These are phyloP conservation scores for Nesidiocoris tenuis DNA, from an alignment of 2,888 invertebrate species.

Conservation along the genomic window DNA sequence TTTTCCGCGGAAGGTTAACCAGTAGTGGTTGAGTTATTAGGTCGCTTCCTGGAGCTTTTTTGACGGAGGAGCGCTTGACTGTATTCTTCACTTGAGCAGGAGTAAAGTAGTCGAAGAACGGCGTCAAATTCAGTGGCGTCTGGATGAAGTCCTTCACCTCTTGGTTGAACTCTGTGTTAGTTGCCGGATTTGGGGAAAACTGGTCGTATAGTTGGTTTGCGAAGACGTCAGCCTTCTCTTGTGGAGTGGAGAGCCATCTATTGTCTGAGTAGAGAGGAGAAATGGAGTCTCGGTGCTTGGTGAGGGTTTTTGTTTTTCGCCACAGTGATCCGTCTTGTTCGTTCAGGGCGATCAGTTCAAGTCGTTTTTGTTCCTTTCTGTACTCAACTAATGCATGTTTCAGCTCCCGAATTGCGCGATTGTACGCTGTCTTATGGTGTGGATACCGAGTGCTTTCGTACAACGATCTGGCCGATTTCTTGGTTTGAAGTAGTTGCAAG, in stretches of 20 bases:
- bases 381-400: not conserved
- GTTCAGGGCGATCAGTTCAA: not conserved
- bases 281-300: not conserved
- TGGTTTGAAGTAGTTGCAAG: not conserved
- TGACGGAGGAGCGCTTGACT: constrained; percentile 12
- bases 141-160: not conserved
- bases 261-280: not conserved
- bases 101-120: constrained; percentile 6
- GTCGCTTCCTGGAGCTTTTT: constrained; percentile 19
- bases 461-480: not conserved
- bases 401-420: not conserved
- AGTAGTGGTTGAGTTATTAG: constrained; percentile 17
- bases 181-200: not conserved
- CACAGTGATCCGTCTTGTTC: constrained; percentile 1
- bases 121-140: constrained; percentile 6
- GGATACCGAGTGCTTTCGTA: constrained; percentile 3
- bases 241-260: not conserved
- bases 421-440: constrained; percentile 6
- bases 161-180: not conserved
- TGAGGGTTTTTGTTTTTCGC: constrained; percentile 6
- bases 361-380: not conserved
- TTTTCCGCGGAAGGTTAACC: not conserved
- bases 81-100: not conserved
- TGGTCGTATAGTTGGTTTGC: constrained; percentile 6
- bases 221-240: constrained; percentile 20